Conservation (phyloP, 1,140 invertebrate species). For the Sipha flava region DNA sequence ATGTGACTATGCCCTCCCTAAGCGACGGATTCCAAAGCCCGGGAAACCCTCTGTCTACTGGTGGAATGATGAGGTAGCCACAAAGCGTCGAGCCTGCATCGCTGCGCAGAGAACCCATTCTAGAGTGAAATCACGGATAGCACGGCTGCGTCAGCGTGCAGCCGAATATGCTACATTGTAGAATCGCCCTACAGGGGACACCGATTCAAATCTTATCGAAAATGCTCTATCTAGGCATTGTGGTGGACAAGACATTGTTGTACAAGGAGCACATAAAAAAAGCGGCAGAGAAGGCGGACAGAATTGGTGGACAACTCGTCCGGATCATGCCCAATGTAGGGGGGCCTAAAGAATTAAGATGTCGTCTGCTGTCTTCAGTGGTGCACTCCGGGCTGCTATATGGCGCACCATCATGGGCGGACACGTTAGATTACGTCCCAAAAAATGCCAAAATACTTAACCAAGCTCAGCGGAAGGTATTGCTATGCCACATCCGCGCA, state of each 20-base stretch:
- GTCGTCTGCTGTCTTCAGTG: not conserved
- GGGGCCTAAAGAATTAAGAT: not conserved
- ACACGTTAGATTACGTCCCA: not conserved
- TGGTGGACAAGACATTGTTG: not conserved
- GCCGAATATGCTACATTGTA: too few relatives aligned
- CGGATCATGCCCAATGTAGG: not conserved
- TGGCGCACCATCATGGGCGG: not conserved
- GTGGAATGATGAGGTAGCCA: too few relatives aligned
- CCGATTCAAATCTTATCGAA: not conserved
- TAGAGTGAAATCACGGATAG: too few relatives aligned
- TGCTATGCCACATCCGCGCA: not conserved
- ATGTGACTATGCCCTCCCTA: too few relatives aligned
- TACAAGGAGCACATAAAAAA: not conserved
- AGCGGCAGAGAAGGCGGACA: too few relatives aligned
- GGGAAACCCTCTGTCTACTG: too few relatives aligned
- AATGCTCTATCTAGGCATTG: not conserved
- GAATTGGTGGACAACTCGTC: not conserved
- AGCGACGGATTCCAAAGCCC: too few relatives aligned
- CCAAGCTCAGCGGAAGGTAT: not conserved
- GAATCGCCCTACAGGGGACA: not conserved
- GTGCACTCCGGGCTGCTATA: not conserved
- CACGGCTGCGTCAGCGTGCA: too few relatives aligned
- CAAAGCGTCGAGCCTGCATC: too few relatives aligned
- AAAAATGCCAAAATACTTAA: not conserved
- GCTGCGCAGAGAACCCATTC: too few relatives aligned